phyloP scores from a whole-genome alignment of 1,140 invertebrate genomes.

The Archivesica marissinica region DNA sequence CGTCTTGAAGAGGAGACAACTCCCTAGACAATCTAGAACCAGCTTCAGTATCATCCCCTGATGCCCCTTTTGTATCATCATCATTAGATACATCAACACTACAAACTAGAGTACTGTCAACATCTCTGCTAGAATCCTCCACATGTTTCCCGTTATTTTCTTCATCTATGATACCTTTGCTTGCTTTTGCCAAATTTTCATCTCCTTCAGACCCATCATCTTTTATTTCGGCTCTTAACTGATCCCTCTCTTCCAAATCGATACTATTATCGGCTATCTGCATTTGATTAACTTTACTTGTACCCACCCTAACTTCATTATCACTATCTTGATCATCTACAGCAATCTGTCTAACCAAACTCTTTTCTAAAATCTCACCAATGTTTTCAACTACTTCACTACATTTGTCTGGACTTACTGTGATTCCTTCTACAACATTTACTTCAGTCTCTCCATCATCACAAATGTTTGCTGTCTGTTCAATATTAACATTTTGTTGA shows the following conservation, averaged over 20 bases:
- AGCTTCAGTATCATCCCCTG: neutral
- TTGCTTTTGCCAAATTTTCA: neutral
- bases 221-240: neutral
- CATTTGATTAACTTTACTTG: neutral
- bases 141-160: conserved; percentile 4
- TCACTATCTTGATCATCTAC: neutral
- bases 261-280: neutral
- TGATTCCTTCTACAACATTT: neutral
- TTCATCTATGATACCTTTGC: neutral
- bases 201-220: neutral
- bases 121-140: neutral
- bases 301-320: conserved; percentile 1
- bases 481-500: neutral
- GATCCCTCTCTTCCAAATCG: conserved; percentile 20
- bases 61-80: conserved; percentile 14
- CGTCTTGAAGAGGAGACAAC: conserved; percentile 6
- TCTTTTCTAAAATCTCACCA: too few relatives aligned
- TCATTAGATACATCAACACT: neutral
- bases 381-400: neutral
- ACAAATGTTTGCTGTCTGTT: neutral
- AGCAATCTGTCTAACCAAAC: neutral
- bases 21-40: conserved; percentile 13
- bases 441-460: conserved; percentile 3
- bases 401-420: neutral
- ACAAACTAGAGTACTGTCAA: neutral